A percentile compares a stretch with the other conserved stretches of the same genome.
Conservation (phyloP, 2,797 vertebrate genomes). For the Ptychadena robeensis region DNA sequence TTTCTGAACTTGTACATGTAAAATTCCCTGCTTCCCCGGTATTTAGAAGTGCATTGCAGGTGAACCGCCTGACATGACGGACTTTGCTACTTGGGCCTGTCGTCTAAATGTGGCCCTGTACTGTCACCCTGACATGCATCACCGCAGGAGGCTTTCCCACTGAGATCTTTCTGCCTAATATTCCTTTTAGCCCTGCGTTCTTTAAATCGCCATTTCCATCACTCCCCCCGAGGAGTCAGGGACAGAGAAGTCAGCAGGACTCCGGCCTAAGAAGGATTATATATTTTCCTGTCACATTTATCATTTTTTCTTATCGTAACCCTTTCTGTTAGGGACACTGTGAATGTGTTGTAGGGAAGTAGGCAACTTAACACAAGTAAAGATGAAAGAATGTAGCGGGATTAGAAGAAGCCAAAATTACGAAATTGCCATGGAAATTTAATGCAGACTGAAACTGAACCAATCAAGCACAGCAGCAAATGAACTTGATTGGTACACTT, state of each 20-base stretch:
- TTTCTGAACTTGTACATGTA: not conserved
- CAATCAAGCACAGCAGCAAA: too few species aligned
- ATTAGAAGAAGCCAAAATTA: too few species aligned
- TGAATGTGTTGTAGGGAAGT: not conserved
- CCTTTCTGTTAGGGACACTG: not conserved
- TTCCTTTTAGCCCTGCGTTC: constrained; percentile 65
- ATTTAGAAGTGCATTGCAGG: not conserved
- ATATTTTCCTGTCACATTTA: constrained; percentile 19
- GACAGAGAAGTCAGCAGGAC: constrained; percentile 63
- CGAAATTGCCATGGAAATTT: too few species aligned
- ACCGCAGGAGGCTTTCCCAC: constrained; percentile 58
- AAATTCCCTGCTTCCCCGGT: not conserved
- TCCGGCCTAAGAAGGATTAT: constrained; percentile 65
- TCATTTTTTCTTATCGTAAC: constrained; percentile 12
- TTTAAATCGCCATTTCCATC: constrained; percentile 70
- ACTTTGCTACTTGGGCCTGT: constrained; percentile 58
- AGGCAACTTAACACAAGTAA: not conserved
- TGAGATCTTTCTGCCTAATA: constrained; percentile 63
- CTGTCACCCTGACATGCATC: constrained; percentile 48
- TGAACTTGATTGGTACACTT: too few species aligned
- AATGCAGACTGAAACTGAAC: too few species aligned
- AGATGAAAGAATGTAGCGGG: not conserved
- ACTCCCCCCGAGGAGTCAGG: constrained; percentile 65
- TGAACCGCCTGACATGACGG: not conserved
- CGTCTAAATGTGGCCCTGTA: constrained; percentile 7